Conservation (phyloP, 53 echinoderm and acorn worm genomes). For the Patiria pectinifera region DNA sequence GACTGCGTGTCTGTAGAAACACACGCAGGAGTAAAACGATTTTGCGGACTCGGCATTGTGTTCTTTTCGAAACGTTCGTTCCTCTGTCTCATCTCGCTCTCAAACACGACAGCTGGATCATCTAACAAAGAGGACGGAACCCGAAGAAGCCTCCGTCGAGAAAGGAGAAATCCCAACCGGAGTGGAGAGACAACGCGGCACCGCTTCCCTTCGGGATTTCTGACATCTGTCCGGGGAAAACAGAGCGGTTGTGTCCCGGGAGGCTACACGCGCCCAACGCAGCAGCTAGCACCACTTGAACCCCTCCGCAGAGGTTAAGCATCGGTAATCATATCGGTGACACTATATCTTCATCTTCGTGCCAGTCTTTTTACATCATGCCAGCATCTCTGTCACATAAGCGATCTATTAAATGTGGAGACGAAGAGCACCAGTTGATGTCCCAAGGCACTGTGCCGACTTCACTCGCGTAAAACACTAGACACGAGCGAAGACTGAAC, state of each 20-base stretch:
- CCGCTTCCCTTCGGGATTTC: slow-evolving; percentile 12
- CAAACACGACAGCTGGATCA: slow-evolving; percentile 28
- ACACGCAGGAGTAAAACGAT: neutral
- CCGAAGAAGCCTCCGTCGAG: neutral
- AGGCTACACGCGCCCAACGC: neutral
- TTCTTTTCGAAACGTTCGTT: neutral
- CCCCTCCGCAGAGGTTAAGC: slow-evolving; percentile 13
- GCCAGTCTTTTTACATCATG: neutral
- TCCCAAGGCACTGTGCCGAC: neutral
- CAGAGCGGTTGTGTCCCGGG: slow-evolving; percentile 1
- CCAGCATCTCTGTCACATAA: neutral
- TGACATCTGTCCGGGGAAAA: slow-evolving; percentile 15
- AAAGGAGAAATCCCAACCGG: neutral
- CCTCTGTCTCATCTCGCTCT: neutral
- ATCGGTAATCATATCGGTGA: slow-evolving; percentile 42
- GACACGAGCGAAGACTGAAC: slow-evolving; percentile 21
- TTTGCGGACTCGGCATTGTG: slow-evolving; percentile 1
- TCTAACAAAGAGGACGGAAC: slow-evolving; percentile 2
- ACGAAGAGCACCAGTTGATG: neutral
- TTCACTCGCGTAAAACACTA: slow-evolving; percentile 39
- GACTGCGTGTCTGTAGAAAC: neutral
- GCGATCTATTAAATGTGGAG: slow-evolving; percentile 35
- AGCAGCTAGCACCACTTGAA: slow-evolving; percentile 19
- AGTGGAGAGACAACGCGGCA: slow-evolving; percentile 31
- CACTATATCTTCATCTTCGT: neutral